Evolutionary conservation across 2,888 invertebrate species (phyloP), one percentile per base, ranked within the genome.

Genomic region (Diogma glabrata): DNA sequence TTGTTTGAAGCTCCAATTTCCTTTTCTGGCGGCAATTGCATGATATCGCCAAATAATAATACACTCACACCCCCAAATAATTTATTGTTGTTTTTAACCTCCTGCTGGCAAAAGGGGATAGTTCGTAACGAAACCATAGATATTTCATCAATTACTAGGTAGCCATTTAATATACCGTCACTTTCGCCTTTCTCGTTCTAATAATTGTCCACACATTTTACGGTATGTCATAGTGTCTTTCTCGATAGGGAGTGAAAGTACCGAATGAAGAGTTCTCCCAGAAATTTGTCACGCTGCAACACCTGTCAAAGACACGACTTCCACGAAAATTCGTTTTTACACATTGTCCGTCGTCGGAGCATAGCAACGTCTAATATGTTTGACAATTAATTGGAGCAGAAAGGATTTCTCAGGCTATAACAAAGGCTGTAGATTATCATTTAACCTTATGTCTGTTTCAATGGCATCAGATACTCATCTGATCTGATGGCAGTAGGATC

Each of bases 231-330:
- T 10, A 30, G 49, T 22, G 43, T 33, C 52, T 47, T 55, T 53
- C 46, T 55, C 51, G 20, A 56, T 51, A 20, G 53, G 54, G 6
- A 55, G 20, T 45, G 50, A 51, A 2, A 56, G 28, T 17, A 45
- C 4, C 2, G 17, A 17, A 33, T 52, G 54, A 12, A 52, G 12
- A 14, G 54, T 54, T 16, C 14, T 10, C 2, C 50, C 53, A 50
- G 47, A 49, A 3, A 61, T 53, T 36, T 61, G 55, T 7, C 58
- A 49, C 6, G 63, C 62, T 53, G 63, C 63, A 36, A 63, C 64
- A 10, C 61, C 63, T 38, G 61, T 63, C 2, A 60, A 28, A 12
- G 28, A 28, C 9, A 12, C 9, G n/a, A 26, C 10, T 26, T 26
- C 28, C 10, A 26, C 10, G 10, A 26, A 26, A 10, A 10, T 26